These are phyloP conservation scores for Pharmacophagus antenor DNA, from an alignment of 2,888 invertebrate species.

Conservation along the genomic window DNA sequence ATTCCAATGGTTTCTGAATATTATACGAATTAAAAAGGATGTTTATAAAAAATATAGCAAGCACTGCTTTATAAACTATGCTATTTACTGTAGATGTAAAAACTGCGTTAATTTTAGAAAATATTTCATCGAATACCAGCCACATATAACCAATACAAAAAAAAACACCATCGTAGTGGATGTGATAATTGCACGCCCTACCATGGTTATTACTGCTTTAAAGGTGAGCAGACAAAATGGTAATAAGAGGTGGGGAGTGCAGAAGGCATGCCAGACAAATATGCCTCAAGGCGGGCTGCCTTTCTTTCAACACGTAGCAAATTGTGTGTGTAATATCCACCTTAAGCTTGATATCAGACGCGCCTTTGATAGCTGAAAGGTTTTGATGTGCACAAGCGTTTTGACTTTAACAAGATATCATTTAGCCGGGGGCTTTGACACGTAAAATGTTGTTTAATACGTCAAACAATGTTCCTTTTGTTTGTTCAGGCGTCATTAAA, in stretches of 20 bases:
- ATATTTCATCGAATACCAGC: not conserved
- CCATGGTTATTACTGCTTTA: conserved; percentile 68
- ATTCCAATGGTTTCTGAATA: too few species aligned
- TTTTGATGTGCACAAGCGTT: conserved; percentile 68
- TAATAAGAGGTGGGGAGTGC: conserved; percentile 54
- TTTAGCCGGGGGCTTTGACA: conserved; percentile 69
- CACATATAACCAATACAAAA: not conserved
- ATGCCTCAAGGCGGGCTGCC: conserved; percentile 61
- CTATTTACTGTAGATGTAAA: too few species aligned
- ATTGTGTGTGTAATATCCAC: conserved; percentile 72
- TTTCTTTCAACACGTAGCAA: conserved; percentile 77
- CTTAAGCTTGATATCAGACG: conserved; percentile 65
- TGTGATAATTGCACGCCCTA: conserved; percentile 69
- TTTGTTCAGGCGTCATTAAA: conserved; percentile 15
- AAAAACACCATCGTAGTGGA: conserved; percentile 53
- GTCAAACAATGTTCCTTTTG: conserved; percentile 23
- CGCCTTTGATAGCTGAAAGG: conserved; percentile 59
- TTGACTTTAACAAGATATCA: conserved; percentile 70
- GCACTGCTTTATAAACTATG: too few species aligned
- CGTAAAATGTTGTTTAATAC: conserved; percentile 45
- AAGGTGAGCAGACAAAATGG: conserved; percentile 62
- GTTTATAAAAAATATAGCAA: too few species aligned
- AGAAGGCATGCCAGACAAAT: conserved; percentile 62
- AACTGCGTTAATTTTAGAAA: not conserved
- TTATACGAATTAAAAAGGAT: too few species aligned